phyloP scores from a whole-genome alignment of 2,113 vertebrate genomes.

The Sakesphorus luctuosus region DNA sequence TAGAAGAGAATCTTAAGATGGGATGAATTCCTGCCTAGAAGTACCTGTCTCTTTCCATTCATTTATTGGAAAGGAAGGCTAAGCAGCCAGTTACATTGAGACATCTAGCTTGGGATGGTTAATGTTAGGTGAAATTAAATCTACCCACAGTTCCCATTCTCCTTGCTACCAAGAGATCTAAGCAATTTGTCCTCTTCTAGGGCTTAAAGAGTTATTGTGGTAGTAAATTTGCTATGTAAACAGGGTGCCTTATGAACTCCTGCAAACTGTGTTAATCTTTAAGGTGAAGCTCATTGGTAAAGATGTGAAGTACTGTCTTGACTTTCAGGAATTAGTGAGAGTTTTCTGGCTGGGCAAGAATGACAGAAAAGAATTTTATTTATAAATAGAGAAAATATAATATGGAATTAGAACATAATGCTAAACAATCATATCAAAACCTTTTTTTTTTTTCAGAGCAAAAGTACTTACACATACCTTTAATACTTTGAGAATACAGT shows the following conservation, averaged over 20 bases:
- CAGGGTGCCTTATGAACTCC: neutral
- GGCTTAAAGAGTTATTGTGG: neutral
- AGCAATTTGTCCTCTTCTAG: neutral
- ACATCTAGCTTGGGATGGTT: neutral
- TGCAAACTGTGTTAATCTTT: neutral
- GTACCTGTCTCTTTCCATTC: neutral
- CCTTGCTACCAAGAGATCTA: neutral
- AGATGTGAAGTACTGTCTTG: neutral
- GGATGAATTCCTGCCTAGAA: slow-evolving; percentile 9
- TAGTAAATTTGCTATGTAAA: neutral
- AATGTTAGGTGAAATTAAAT: slow-evolving; percentile 33
- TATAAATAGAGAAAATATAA: neutral
- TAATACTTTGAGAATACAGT: neutral
- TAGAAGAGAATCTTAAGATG: neutral
- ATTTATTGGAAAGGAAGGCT: neutral
- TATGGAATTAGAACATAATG: neutral
- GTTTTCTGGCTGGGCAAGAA: neutral
- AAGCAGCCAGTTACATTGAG: slow-evolving; percentile 19
- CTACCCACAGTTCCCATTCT: neutral
- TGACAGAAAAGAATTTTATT: neutral
- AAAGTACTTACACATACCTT: neutral
- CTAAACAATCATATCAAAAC: neutral
- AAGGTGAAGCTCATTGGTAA: neutral
- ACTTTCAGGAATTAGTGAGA: neutral
- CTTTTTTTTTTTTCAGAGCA: neutral